Percentiles rank a stretch among this genome's conserved stretches.
phyloP scores from a whole-genome alignment of 2,888 invertebrate species.

The Amphipyra tragopoginis region DNA sequence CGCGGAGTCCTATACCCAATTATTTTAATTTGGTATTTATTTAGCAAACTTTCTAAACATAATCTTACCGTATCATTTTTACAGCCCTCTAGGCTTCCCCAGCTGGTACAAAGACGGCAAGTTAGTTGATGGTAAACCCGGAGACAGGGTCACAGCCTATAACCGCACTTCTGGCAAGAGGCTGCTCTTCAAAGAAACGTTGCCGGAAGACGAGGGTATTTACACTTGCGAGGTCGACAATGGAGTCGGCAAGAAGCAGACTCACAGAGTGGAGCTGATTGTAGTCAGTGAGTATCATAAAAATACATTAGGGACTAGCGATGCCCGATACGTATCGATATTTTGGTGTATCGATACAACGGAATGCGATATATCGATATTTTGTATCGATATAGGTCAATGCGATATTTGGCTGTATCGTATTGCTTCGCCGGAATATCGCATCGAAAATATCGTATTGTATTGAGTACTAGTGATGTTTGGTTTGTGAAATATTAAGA shows the following conservation, averaged over 20 bases:
- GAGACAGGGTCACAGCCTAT: conserved; percentile 76
- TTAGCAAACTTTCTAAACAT: no score
- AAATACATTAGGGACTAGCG: neutral
- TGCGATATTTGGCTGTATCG: no score
- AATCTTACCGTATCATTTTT: neutral
- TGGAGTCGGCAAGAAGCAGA: conserved; percentile 70
- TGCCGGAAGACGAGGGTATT: conserved; percentile 72
- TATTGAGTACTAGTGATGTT: no score
- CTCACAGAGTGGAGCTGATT: conserved; percentile 72
- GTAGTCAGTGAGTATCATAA: conserved; percentile 77
- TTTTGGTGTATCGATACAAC: no score
- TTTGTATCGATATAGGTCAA: no score
- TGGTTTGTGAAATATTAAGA: no score
- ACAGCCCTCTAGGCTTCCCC: conserved; percentile 77
- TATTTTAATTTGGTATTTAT: no score
- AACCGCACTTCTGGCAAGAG: conserved; percentile 80
- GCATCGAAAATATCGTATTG: no score
- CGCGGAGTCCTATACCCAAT: no score
- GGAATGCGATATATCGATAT: no score
- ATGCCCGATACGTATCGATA: no score
- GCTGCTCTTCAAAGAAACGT: conserved; percentile 76
- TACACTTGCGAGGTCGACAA: conserved; percentile 79
- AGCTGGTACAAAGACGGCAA: conserved; percentile 80
- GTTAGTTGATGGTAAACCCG: conserved; percentile 57
- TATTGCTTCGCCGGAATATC: no score